Evolutionary conservation across 2,113 vertebrate genomes (phyloP).

Genomic region (Pogonocichla stellata): DNA sequence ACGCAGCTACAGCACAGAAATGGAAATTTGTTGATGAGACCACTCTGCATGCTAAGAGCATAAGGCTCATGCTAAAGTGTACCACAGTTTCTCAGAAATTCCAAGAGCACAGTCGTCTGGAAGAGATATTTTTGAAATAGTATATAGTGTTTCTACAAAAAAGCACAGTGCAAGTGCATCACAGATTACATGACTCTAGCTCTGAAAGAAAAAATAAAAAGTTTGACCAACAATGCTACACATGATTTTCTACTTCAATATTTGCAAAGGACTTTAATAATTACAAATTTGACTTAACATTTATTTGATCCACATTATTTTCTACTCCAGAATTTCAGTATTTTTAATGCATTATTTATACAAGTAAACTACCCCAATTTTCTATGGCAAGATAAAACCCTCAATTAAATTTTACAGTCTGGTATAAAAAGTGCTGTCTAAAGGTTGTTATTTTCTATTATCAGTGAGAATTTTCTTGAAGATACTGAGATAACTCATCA

Average conservation of each 20-base stretch:
- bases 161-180: background rate
- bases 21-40: background rate
- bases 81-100: background rate
- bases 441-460: constrained; percentile 18
- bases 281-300: background rate
- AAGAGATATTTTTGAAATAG: background rate
- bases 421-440: background rate
- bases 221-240: background rate
- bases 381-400: background rate
- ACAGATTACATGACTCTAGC: background rate
- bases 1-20: background rate
- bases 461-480: background rate
- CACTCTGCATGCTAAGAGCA: background rate
- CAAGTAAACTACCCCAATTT: background rate
- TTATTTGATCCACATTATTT: background rate
- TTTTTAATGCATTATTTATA: background rate
- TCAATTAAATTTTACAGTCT: constrained; percentile 2
- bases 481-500: background rate
- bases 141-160: background rate
- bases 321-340: background rate
- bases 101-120: background rate
- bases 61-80: background rate
- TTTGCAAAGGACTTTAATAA: background rate
- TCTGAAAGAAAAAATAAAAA: background rate
- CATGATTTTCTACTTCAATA: background rate